Percentiles rank a stretch among this genome's conserved stretches.
phyloP scores from a whole-genome alignment of 1,140 invertebrate species.

The Drosophila ananassae region DNA sequence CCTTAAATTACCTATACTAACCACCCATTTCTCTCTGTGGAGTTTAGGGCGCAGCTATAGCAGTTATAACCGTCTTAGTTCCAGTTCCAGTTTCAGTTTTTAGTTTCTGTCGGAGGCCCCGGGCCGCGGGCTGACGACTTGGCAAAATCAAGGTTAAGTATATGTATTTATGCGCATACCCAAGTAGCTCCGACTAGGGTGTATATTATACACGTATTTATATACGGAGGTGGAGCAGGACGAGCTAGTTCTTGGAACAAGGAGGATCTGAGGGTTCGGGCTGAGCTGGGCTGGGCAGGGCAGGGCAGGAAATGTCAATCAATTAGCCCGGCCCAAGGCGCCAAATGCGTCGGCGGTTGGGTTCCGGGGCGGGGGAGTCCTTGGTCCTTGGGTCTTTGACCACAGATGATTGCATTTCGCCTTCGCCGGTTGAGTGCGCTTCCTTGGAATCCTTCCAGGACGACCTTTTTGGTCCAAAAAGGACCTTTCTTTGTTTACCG shows the following conservation, averaged over 20 bases:
- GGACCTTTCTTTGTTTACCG: slow-evolving; percentile 1
- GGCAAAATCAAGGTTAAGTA: slow-evolving; percentile 75
- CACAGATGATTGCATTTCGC: slow-evolving; percentile 37
- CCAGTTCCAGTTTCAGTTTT: neutral
- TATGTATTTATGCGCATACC: slow-evolving; percentile 68
- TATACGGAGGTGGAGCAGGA: neutral
- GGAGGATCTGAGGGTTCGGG: neutral
- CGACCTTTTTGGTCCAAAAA: neutral
- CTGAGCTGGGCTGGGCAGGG: neutral
- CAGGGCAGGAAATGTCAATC: slow-evolving; percentile 69
- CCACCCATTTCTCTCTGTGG: neutral
- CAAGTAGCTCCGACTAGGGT: slow-evolving; percentile 26
- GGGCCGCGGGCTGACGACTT: slow-evolving; percentile 41
- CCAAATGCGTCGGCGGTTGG: slow-evolving; percentile 14
- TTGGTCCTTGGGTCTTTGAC: slow-evolving; percentile 36
- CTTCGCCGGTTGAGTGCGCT: slow-evolving; percentile 1
- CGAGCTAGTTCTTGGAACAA: neutral
- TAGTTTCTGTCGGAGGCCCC: slow-evolving; percentile 19
- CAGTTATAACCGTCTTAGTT: neutral
- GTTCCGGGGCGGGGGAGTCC: neutral
- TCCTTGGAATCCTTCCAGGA: slow-evolving; percentile 3
- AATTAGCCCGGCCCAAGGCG: slow-evolving; percentile 53
- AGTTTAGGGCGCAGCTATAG: neutral
- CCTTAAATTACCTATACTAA: neutral
- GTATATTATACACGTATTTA: neutral